Percentiles rank a stretch among this genome's conserved stretches.
phyloP scores from a whole-genome alignment of 2,113 vertebrate species.

The Platycercus adscitus region DNA sequence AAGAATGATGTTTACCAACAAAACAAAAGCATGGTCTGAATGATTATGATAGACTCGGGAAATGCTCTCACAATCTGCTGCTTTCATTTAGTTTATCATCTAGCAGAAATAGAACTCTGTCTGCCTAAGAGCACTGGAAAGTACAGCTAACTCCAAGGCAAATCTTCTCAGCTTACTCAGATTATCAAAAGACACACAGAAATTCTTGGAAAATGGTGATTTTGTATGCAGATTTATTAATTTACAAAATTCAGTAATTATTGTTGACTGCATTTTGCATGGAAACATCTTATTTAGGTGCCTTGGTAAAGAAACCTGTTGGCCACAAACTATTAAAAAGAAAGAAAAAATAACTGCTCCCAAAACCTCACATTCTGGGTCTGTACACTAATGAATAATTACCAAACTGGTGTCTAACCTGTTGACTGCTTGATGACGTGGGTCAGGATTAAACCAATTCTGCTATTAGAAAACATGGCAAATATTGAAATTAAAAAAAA shows the following conservation, averaged over 20 bases:
- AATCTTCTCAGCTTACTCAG: neutral
- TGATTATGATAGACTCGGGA: neutral
- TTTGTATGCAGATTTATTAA: neutral
- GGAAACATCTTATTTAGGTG: neutral
- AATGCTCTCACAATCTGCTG: neutral
- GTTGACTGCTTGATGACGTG: neutral
- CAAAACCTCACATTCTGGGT: neutral
- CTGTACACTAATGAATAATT: neutral
- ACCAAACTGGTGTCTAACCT: neutral
- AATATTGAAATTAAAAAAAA: neutral
- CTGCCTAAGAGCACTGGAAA: neutral
- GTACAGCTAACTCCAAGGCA: neutral
- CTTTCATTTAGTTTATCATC: neutral
- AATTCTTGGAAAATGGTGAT: neutral
- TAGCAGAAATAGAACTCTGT: neutral
- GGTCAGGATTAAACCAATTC: neutral
- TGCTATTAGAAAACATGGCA: neutral
- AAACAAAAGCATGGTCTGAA: slow-evolving; percentile 26
- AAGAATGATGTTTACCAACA: slow-evolving; percentile 48
- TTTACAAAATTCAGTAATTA: neutral
- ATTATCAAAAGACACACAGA: neutral
- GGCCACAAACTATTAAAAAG: neutral
- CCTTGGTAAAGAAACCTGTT: neutral
- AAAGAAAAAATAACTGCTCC: neutral
- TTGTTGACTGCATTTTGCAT: neutral